Evolutionary conservation across 2,888 invertebrate genomes (phyloP).

Genomic region (Lymantria monacha): DNA sequence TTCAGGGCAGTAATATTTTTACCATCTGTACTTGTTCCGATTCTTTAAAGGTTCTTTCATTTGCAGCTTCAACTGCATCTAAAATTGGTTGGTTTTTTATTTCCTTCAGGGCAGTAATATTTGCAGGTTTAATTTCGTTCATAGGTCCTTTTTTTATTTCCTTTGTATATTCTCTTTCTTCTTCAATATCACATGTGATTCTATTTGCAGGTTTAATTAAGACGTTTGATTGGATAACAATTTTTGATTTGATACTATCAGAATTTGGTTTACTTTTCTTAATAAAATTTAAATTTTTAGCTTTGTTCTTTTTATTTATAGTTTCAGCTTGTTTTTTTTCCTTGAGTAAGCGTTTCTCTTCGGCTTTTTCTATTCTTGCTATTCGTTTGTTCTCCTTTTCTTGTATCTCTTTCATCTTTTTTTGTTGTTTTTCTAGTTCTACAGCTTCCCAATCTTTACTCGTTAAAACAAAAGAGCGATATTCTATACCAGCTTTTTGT

Average conservation of each 20-base stretch:
- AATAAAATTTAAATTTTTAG: conserved; percentile 4
- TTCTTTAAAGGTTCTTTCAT: no score
- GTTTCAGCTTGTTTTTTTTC: conserved; percentile 26
- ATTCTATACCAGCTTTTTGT: conserved; percentile 20
- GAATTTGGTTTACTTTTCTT: conserved; percentile 24
- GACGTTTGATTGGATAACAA: conserved; percentile 23
- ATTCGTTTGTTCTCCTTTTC: conserved; percentile 4
- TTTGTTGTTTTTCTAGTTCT: conserved; percentile 23
- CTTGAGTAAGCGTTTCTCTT: conserved; percentile 19
- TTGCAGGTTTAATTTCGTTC: conserved; percentile 17
- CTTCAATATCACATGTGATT: conserved; percentile 20
- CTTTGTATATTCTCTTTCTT: conserved; percentile 19
- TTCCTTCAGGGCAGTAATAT: conserved; percentile 1
- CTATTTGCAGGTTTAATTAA: conserved; percentile 22
- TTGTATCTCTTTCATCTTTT: no score
- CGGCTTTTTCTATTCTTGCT: conserved; percentile 23
- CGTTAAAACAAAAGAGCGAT: conserved; percentile 25
- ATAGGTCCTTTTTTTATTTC: conserved; percentile 19
- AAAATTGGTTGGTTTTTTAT: no score
- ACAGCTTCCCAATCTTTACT: conserved; percentile 27
- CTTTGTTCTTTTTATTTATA: conserved; percentile 22
- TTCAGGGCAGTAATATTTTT: no score
- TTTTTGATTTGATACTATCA: conserved; percentile 13
- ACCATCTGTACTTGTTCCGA: no score
- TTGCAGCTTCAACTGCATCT: no score